These are phyloP conservation scores for Macrotis lagotis DNA, from an alignment of 2,113 vertebrate genomes.

Conservation along the genomic window DNA sequence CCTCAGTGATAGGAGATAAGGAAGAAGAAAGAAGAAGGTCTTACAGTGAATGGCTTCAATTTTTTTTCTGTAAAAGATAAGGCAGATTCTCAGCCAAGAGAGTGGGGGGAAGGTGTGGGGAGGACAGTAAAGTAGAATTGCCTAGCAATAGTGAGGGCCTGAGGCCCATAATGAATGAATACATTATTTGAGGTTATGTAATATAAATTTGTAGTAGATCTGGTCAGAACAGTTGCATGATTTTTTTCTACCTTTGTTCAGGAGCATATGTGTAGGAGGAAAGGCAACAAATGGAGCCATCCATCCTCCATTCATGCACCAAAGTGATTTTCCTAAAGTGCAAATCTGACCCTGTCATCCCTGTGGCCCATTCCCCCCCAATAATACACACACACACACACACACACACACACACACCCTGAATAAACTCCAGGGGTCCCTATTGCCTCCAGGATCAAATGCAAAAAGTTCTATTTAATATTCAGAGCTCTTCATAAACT, in stretches of 20 bases:
- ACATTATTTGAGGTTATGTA: background rate
- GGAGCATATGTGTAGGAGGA: background rate
- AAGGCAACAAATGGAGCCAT: background rate
- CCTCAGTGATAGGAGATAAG: background rate
- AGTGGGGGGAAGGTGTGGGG: background rate
- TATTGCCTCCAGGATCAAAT: background rate
- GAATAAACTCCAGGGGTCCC: background rate
- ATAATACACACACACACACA: too few species aligned
- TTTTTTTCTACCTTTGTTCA: background rate
- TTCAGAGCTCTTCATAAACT: background rate
- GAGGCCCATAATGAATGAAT: background rate
- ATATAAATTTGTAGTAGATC: background rate
- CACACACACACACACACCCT: too few species aligned
- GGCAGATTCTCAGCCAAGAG: background rate
- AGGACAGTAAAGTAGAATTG: background rate
- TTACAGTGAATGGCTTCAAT: background rate
- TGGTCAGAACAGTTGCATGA: background rate
- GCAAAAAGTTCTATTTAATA: background rate
- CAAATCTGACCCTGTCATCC: background rate
- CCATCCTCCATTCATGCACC: background rate
- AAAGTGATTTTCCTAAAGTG: background rate
- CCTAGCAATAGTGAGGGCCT: background rate
- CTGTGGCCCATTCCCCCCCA: too few species aligned
- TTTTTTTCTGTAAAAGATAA: background rate
- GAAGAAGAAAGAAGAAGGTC: background rate